Conservation (phyloP, 2,113 vertebrate species). For the Ceratotherium simum region DNA sequence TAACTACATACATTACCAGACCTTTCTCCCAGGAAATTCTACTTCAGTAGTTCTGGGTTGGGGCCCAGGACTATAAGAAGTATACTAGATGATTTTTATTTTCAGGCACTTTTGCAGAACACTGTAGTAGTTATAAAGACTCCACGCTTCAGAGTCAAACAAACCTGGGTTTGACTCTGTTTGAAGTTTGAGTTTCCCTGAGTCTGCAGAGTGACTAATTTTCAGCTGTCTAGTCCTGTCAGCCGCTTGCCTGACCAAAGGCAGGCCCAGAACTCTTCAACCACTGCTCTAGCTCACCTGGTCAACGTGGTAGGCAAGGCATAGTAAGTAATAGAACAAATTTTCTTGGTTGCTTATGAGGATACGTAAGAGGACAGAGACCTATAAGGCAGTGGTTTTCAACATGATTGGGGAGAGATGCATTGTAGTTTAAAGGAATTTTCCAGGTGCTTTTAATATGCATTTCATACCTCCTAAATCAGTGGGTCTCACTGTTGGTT, state of each 20-base stretch:
- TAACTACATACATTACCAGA: background rate
- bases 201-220: background rate
- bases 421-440: background rate
- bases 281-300: background rate
- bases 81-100: background rate
- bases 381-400: background rate
- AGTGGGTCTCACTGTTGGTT: background rate
- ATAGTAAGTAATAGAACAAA: background rate
- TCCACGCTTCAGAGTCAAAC: background rate
- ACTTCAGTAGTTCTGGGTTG: background rate
- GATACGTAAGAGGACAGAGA: background rate
- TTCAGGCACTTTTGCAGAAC: slow-evolving; percentile 20
- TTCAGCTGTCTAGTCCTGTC: background rate
- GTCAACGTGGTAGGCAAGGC: background rate
- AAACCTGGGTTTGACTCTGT: background rate
- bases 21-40: background rate
- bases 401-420: background rate
- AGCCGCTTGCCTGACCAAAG: background rate
- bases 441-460: background rate
- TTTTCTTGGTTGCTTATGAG: background rate
- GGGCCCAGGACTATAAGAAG: background rate
- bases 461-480: background rate
- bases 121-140: background rate
- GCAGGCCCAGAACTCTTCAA: background rate
- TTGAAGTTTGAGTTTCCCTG: background rate